phyloP scores from a whole-genome alignment of 2,797 vertebrate species.

The Anabacerthia variegaticeps region DNA sequence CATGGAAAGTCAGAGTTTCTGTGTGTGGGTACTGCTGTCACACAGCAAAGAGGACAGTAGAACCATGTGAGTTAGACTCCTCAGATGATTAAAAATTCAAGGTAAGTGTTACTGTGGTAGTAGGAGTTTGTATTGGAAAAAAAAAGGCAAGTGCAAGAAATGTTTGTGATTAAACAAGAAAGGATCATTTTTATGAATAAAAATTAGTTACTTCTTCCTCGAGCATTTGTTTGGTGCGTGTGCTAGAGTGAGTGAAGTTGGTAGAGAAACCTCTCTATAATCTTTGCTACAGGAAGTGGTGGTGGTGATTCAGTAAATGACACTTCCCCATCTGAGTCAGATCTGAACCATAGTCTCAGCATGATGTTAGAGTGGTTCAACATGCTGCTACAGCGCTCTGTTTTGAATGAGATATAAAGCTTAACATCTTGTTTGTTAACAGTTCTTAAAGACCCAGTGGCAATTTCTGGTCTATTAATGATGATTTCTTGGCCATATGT shows the following conservation, averaged over 20 bases:
- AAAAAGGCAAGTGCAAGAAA: neutral
- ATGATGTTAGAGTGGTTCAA: neutral
- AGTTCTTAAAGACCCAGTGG: neutral
- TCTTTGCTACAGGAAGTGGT: conserved; percentile 18
- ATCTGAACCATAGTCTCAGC: neutral
- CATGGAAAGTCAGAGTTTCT: neutral
- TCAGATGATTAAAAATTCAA: neutral
- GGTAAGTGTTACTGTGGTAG: neutral
- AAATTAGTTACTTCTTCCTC: neutral
- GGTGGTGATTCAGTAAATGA: conserved; percentile 29
- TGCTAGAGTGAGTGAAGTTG: neutral
- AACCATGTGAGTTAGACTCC: neutral
- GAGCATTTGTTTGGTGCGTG: neutral
- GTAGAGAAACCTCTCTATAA: neutral
- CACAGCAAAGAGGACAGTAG: neutral
- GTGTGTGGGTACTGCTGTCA: neutral
- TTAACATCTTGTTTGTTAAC: neutral
- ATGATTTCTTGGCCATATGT: neutral
- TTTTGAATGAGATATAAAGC: neutral
- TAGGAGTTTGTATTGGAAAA: neutral
- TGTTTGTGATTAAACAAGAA: neutral
- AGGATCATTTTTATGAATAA: neutral
- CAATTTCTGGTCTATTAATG: neutral
- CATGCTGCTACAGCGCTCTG: neutral
- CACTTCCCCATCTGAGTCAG: conserved; percentile 34